These are phyloP conservation scores for Tethya wilhelma DNA, from an alignment of 37 sponge, comb jelly and placozoan genomes.

Conservation along the genomic window DNA sequence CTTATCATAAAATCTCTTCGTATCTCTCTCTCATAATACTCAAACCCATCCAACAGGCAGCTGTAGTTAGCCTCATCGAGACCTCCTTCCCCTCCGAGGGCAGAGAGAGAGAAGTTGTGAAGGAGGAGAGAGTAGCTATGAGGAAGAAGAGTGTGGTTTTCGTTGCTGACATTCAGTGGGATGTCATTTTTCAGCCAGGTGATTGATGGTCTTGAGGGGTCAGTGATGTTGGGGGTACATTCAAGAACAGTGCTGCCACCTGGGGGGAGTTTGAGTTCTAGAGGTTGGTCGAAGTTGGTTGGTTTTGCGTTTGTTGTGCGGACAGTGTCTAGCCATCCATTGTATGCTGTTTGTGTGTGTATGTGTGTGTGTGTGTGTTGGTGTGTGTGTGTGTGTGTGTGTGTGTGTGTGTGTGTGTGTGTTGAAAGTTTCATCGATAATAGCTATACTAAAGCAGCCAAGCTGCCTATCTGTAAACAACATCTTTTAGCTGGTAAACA, in stretches of 20 bases:
- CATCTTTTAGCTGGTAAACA: too few species aligned
- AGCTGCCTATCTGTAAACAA: too few species aligned
- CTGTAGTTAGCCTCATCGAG: background rate
- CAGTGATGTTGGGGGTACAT: background rate
- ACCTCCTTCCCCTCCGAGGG: too few species aligned
- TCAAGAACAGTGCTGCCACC: background rate
- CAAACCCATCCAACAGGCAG: background rate
- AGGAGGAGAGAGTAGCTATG: background rate
- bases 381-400: too few species aligned
- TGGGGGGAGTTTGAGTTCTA: background rate
- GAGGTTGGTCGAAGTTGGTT: background rate
- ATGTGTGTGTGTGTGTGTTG: too few species aligned
- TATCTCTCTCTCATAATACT: background rate
- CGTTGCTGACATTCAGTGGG: background rate
- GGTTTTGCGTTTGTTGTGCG: background rate
- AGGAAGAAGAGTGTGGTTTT: background rate
- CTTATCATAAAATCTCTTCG: background rate
- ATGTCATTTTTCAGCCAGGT: conserved; percentile 11
- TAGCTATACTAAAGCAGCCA: too few species aligned
- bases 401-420: too few species aligned
- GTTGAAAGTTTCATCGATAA: too few species aligned
- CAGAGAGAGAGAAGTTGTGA: background rate
- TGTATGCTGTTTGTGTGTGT: background rate
- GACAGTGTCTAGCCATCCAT: background rate
- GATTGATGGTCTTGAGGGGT: background rate